These are phyloP conservation scores for Triplophysa yarkandensis DNA, from an alignment of 2,797 vertebrate genomes.

Conservation along the genomic window DNA sequence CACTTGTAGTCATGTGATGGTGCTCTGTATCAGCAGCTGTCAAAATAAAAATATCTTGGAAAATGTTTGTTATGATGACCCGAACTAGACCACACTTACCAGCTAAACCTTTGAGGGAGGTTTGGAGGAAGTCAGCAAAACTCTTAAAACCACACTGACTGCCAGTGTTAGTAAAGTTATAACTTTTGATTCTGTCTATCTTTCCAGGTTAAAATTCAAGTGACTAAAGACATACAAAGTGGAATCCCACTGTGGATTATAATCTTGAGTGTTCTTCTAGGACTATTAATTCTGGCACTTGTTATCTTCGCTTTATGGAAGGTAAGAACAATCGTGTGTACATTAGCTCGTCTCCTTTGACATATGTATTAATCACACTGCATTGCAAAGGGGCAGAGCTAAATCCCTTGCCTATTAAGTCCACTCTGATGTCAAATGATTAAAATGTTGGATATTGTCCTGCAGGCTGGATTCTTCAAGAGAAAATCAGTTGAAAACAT, in stretches of 20 bases:
- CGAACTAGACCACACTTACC: neutral
- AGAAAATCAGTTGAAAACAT: constrained; percentile 91
- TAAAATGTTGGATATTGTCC: constrained; percentile 54
- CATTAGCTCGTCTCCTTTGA: neutral
- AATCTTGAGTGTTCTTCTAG: constrained; percentile 88
- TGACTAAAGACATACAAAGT: constrained; percentile 85
- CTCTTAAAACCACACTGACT: neutral
- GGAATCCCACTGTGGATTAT: constrained; percentile 93
- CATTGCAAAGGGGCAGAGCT: no score
- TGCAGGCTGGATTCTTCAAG: constrained; percentile 95
- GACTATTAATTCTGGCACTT: constrained; percentile 89
- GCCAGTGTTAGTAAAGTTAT: neutral
- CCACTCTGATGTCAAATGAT: neutral
- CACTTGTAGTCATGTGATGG: no score
- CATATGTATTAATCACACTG: no score
- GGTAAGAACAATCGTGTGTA: constrained; percentile 69
- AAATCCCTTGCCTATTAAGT: no score
- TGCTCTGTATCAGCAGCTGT: no score
- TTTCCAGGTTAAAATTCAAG: constrained; percentile 83
- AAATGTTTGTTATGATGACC: neutral
- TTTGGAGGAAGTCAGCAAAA: neutral
- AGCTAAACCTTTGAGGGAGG: neutral
- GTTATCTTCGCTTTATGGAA: constrained; percentile 95
- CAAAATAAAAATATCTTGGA: no score
- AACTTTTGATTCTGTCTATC: neutral